Evolutionary conservation across 2,797 vertebrate genomes (phyloP).

Genomic region (Poliocrania exsul): DNA sequence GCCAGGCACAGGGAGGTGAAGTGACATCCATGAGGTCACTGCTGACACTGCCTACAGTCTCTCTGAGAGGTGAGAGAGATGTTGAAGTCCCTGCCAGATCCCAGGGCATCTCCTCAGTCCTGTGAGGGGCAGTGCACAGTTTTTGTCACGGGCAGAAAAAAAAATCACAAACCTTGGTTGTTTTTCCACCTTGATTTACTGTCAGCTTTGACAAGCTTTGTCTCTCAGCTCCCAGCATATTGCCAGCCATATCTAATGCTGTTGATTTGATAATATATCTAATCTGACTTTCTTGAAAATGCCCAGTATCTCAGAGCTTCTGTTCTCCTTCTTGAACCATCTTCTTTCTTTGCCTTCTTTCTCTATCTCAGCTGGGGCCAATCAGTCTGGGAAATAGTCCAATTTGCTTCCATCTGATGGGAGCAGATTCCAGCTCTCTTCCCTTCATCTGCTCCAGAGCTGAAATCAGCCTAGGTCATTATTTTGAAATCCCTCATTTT

Average conservation of each 20-base stretch:
- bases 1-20: neutral
- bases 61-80: neutral
- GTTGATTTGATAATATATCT: conserved; percentile 59
- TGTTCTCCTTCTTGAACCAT: conserved; percentile 46
- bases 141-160: neutral
- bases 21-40: neutral
- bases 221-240: neutral
- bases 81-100: neutral
- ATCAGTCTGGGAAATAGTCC: conserved; percentile 60
- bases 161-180: neutral
- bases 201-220: neutral
- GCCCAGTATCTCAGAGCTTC: conserved; percentile 19
- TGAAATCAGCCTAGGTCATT: conserved; percentile 36
- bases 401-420: conserved; percentile 63
- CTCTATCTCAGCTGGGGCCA: conserved; percentile 59
- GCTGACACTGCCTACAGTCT: neutral
- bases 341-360: conserved; percentile 35
- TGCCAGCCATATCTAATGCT: conserved; percentile 25
- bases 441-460: conserved; percentile 2
- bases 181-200: conserved; percentile 44
- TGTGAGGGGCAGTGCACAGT: accelerated
- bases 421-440: conserved; percentile 25
- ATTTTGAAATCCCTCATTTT: conserved; percentile 35
- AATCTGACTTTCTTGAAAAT: conserved; percentile 41
- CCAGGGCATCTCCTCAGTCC: neutral